Base-by-base conservation (phyloP, 2,113 vertebrate genomes). In the Spermophilus dauricus region DNA sequence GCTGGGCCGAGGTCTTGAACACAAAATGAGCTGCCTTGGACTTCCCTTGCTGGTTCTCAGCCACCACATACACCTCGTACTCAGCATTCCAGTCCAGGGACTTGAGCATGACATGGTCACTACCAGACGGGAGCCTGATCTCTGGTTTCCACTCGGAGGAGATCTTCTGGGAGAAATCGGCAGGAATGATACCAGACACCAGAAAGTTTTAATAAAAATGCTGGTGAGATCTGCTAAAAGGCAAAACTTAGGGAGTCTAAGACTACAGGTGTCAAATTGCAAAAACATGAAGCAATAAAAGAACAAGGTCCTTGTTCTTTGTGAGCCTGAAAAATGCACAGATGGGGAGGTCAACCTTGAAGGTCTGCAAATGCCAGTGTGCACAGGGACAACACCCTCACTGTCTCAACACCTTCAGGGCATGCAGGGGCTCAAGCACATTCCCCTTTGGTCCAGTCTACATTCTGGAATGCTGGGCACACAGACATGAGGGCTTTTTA, bases 41-140 rank as follows among this genome's bases (percentile, higher is more conserved):
- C 63, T 99, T 99, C 93, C 99, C 99, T 97, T 99, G 99, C 98
- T 99, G 98, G 98, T 99, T 99, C 97, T 99, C 99, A 0, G 99
- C 99, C 82, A 99, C 98, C 98, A 99, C 99, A 0, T 97, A 98
- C n/a, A 99, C 99, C 39, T 99, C 99, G 10, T 99, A 99, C 89
- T 99, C 99, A 0, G 99, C 99, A 61, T 99, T 99, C 99, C 99
- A 99, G 16, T 99, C 99, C 97, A 99, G 98, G 1, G 99, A 98
- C 0, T 98, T 99, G 53, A 99, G 99, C 96, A 99, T 97, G 39
- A 99, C 98, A 2, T 99, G 98, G 87, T 99, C 99, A 0, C 99
- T 99, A 98, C 94, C 97, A 0, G 99, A 99, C 0, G 99, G 99
- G 76, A 99, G 97, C n/a, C 99, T 98, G 98, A 99, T 99, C 98